phyloP scores from a whole-genome alignment of 37 sponge, comb jelly and placozoan species.

The Diacarnus erythraeanus region DNA sequence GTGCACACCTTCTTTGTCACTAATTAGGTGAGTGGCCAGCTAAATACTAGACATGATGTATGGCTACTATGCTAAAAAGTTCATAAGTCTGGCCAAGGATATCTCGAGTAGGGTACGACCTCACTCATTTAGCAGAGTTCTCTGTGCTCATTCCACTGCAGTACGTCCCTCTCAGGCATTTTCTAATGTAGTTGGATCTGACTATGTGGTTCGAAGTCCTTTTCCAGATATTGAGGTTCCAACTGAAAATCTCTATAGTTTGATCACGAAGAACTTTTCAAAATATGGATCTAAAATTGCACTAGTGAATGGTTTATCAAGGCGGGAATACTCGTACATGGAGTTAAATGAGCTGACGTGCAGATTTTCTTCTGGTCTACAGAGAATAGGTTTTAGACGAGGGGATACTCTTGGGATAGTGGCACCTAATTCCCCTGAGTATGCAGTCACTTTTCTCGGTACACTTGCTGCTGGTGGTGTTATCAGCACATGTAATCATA shows the following conservation, averaged over 20 bases:
- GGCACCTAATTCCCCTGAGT: constrained; percentile 60
- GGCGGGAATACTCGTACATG: constrained; percentile 47
- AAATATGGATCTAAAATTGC: constrained; percentile 42
- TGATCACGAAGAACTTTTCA: constrained; percentile 25
- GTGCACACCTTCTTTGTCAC: too few relatives aligned
- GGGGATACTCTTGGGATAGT: constrained; percentile 64
- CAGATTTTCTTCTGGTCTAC: constrained; percentile 54
- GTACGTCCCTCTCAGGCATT: background rate
- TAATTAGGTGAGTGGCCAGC: too few relatives aligned
- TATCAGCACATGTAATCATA: constrained; percentile 72
- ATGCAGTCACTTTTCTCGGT: constrained; percentile 48
- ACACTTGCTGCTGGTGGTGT: constrained; percentile 71
- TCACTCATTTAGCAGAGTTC: too few relatives aligned
- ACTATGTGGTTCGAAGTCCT: constrained; percentile 55
- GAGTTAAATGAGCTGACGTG: constrained; percentile 37
- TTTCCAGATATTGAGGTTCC: constrained; percentile 39
- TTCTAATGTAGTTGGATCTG: background rate
- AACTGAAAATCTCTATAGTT: constrained; percentile 12
- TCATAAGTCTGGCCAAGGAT: too few relatives aligned
- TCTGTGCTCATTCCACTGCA: too few relatives aligned
- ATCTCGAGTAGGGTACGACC: too few relatives aligned
- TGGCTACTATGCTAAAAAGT: too few relatives aligned
- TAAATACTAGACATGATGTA: too few relatives aligned
- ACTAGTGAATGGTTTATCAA: constrained; percentile 47
- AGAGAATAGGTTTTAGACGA: constrained; percentile 42